phyloP scores from a whole-genome alignment of 2,113 vertebrate species.

The Petaurus breviceps region DNA sequence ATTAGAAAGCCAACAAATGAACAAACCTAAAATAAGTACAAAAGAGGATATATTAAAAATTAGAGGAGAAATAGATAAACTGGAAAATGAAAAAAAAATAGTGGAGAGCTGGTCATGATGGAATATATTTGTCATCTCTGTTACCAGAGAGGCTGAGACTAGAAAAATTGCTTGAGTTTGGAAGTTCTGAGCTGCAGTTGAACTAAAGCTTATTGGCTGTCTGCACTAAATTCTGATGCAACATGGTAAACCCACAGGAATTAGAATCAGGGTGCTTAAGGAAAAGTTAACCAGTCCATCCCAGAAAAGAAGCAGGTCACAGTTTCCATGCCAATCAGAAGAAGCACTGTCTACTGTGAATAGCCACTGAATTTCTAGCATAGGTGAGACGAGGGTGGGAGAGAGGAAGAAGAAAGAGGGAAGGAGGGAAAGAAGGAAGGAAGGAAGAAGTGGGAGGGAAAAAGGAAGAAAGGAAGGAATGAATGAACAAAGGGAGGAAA shows the following conservation, averaged over 20 bases:
- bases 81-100: not conserved
- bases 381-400: not conserved
- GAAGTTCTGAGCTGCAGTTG: not conserved
- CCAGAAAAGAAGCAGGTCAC: not conserved
- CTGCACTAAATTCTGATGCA: not conserved
- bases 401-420: too few relatives aligned
- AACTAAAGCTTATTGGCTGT: not conserved
- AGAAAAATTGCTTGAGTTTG: not conserved
- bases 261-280: not conserved
- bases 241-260: not conserved
- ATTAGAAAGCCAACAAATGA: slow-evolving; percentile 1
- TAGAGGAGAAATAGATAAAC: not conserved
- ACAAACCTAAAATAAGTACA: not conserved
- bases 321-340: not conserved
- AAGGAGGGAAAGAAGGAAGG: not conserved
- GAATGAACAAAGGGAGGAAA: too few relatives aligned
- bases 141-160: not conserved
- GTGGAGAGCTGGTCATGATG: not conserved
- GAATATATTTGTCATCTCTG: not conserved
- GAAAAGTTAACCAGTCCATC: not conserved
- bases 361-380: not conserved
- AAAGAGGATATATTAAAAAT: not conserved
- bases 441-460: too few relatives aligned
- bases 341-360: not conserved
- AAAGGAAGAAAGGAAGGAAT: not conserved